Percentiles rank a stretch among this genome's conserved stretches.
Evolutionary conservation across 2,888 invertebrate genomes (phyloP).

Genomic region (Troglohyphantes excavatus): DNA sequence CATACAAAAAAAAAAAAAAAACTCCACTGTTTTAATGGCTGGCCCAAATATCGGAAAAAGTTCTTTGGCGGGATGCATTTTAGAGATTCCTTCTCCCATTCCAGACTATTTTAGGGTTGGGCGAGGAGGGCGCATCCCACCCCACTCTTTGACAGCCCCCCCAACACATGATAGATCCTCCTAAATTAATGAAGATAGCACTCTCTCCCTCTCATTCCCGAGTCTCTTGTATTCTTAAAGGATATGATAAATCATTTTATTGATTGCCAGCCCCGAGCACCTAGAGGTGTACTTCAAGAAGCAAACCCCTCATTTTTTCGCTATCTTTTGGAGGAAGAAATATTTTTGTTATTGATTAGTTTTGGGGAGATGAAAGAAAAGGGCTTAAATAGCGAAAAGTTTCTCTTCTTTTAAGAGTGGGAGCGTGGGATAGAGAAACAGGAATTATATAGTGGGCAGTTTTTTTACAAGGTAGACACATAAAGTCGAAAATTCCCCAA

Average conservation of each 20-base stretch:
- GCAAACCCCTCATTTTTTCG: neutral
- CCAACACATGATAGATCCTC: constrained; percentile 28
- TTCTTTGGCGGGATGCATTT: too few species aligned
- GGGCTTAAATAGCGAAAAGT: neutral
- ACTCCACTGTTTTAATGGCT: too few species aligned
- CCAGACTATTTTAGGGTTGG: too few species aligned
- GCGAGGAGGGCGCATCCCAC: neutral
- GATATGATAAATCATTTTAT: constrained; percentile 16
- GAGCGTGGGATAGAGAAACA: too few species aligned
- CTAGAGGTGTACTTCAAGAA: neutral
- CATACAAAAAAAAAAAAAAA: too few species aligned
- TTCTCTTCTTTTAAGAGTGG: neutral
- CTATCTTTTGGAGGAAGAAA: neutral
- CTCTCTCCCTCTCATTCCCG: too few species aligned
- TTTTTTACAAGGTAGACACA: too few species aligned
- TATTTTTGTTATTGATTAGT: neutral
- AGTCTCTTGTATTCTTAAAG: neutral
- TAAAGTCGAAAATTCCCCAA: too few species aligned
- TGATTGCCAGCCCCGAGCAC: neutral
- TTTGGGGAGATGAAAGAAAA: neutral
- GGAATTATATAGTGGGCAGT: too few species aligned
- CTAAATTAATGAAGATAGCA: constrained; percentile 45
- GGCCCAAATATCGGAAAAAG: too few species aligned
- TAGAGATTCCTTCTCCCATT: too few species aligned
- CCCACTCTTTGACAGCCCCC: constrained; percentile 16